phyloP scores from a whole-genome alignment of 2,113 vertebrate species.

The Daphoenositta chrysoptera region DNA sequence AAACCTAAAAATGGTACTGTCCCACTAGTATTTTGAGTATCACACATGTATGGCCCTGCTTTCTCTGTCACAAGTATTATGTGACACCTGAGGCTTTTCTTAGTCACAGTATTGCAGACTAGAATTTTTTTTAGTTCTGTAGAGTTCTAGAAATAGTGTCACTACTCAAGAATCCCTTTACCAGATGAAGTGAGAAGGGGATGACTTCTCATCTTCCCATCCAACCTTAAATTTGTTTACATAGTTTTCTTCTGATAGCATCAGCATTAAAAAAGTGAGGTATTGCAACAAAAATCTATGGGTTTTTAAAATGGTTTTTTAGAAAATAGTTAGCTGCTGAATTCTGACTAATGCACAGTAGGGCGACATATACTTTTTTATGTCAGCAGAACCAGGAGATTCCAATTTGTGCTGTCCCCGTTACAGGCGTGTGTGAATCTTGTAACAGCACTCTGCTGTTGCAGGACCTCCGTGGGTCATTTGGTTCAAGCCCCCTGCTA shows the following conservation, averaged over 20 bases:
- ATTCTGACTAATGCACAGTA: neutral
- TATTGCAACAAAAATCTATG: neutral
- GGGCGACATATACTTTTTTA: neutral
- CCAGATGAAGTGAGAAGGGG: neutral
- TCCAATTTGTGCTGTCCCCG: neutral
- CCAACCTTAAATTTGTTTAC: neutral
- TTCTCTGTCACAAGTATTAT: neutral
- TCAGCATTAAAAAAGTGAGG: neutral
- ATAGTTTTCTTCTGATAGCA: neutral
- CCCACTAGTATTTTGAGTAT: neutral
- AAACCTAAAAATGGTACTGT: neutral
- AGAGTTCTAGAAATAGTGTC: neutral
- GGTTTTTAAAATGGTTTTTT: neutral
- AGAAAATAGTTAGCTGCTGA: neutral
- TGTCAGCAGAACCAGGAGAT: neutral
- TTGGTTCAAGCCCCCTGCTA: neutral
- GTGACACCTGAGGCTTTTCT: neutral
- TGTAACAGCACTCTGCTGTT: neutral
- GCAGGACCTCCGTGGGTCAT: too few species aligned
- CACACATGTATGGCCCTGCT: neutral
- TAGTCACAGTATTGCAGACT: neutral
- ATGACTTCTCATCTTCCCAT: neutral
- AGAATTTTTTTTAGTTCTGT: neutral
- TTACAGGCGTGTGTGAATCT: neutral
- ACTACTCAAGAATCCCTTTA: neutral